Percentiles rank a stretch among this genome's conserved stretches.
phyloP scores from a whole-genome alignment of 2,888 invertebrate genomes.

The Polyploca ridens region DNA sequence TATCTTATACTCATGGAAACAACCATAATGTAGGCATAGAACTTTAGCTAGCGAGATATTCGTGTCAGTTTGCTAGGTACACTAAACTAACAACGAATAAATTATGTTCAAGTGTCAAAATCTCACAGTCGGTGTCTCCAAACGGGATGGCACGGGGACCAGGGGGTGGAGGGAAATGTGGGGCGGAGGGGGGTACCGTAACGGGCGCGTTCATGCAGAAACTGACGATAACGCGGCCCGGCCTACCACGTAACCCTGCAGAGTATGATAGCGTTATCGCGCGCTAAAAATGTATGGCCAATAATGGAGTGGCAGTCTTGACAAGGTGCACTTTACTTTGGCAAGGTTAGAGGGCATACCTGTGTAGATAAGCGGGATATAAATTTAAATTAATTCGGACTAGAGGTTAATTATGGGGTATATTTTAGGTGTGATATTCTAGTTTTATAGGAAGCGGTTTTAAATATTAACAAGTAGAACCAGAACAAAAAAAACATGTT shows the following conservation, averaged over 20 bases:
- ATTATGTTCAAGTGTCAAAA: slow-evolving; percentile 81
- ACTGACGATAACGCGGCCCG: slow-evolving; percentile 80
- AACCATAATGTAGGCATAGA: slow-evolving; percentile 2
- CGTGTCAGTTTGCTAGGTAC: slow-evolving; percentile 29
- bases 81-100: slow-evolving; percentile 64
- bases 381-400: slow-evolving; percentile 34
- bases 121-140: slow-evolving; percentile 65
- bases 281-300: slow-evolving; percentile 79
- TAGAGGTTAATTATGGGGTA: slow-evolving; percentile 13
- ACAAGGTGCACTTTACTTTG: slow-evolving; percentile 57
- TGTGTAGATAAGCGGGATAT: slow-evolving; percentile 39
- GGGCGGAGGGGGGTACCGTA: slow-evolving; percentile 58
- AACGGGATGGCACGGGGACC: slow-evolving; percentile 27
- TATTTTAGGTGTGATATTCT: neutral
- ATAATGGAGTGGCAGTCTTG: slow-evolving; percentile 65
- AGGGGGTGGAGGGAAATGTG: slow-evolving; percentile 27
- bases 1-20: too few relatives aligned
- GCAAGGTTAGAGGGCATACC: slow-evolving; percentile 33
- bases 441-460: neutral
- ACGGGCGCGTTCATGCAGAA: slow-evolving; percentile 83
- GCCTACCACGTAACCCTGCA: slow-evolving; percentile 81
- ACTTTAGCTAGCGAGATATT: neutral
- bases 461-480: too few relatives aligned
- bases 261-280: slow-evolving; percentile 67
- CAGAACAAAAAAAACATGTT: neutral